A percentile compares a stretch with the other conserved stretches of the same genome.
phyloP scores from a whole-genome alignment of 2,113 vertebrate genomes.

The Acanthisitta chloris region DNA sequence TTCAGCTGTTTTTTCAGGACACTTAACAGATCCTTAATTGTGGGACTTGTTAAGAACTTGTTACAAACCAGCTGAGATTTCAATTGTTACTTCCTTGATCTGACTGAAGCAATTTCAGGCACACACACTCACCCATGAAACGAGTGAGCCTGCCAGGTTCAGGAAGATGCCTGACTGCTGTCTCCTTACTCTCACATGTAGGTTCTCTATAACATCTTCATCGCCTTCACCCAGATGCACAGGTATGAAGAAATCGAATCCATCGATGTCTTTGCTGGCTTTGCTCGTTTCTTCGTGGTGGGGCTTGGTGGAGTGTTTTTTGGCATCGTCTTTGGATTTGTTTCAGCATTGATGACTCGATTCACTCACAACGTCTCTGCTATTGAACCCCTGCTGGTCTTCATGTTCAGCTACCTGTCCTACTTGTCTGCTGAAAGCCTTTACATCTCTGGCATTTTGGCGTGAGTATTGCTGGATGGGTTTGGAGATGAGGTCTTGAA shows the following conservation, averaged over 20 bases:
- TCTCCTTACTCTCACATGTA: slow-evolving; percentile 29
- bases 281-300: slow-evolving; percentile 88
- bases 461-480: slow-evolving; percentile 79
- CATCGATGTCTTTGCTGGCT: slow-evolving; percentile 84
- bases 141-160: not conserved
- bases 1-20: not conserved
- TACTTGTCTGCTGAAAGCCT: slow-evolving; percentile 92
- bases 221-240: slow-evolving; percentile 87
- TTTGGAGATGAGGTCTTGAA: not conserved
- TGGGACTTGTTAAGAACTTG: not conserved
- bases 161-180: not conserved
- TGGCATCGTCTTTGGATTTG: slow-evolving; percentile 88
- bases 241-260: slow-evolving; percentile 81
- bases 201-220: slow-evolving; percentile 95
- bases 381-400: slow-evolving; percentile 93
- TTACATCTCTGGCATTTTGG: slow-evolving; percentile 91
- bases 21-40: not conserved
- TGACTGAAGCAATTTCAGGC: not conserved
- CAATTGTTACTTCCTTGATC: not conserved
- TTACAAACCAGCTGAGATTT: not conserved
- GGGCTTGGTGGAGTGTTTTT: slow-evolving; percentile 87
- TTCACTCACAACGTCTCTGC: slow-evolving; percentile 89
- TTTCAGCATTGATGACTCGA: slow-evolving; percentile 90
- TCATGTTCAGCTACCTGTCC: slow-evolving; percentile 96
- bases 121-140: not conserved